Conservation (phyloP, 2,888 invertebrate species). For the Magallana nippona region DNA sequence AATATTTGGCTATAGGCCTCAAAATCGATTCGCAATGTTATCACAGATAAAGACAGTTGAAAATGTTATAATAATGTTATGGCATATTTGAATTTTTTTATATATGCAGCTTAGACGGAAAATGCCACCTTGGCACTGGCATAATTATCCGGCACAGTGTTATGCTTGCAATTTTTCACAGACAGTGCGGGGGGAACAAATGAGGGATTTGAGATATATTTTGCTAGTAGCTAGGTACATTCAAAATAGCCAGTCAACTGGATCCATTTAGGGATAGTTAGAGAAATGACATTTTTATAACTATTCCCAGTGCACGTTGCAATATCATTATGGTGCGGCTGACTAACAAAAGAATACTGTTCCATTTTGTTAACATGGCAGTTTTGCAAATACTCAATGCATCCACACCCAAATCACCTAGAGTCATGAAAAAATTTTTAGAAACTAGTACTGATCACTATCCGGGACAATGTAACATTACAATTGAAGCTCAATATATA, state of each 20-base stretch:
- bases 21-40: too few relatives aligned
- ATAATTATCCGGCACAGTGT: too few relatives aligned
- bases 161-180: constrained; percentile 1
- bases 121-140: too few relatives aligned
- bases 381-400: neutral
- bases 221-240: neutral
- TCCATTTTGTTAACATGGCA: neutral
- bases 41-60: too few relatives aligned
- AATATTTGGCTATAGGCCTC: too few relatives aligned
- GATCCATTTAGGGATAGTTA: neutral
- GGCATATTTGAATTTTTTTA: too few relatives aligned
- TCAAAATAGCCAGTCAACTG: neutral
- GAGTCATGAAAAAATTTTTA: constrained; percentile 29
- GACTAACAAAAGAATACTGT: constrained; percentile 6
- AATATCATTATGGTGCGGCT: neutral
- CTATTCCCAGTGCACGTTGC: constrained; percentile 18
- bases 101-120: too few relatives aligned
- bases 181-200: constrained; percentile 28
- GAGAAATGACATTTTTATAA: neutral
- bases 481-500: constrained; percentile 42
- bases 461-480: too few relatives aligned
- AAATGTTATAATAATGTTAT: too few relatives aligned
- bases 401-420: neutral
- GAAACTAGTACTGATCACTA: constrained; percentile 12
- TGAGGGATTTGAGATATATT: neutral